Evolutionary conservation across 2,888 invertebrate genomes (phyloP).

Genomic region (Hydroisotoma schaefferi): DNA sequence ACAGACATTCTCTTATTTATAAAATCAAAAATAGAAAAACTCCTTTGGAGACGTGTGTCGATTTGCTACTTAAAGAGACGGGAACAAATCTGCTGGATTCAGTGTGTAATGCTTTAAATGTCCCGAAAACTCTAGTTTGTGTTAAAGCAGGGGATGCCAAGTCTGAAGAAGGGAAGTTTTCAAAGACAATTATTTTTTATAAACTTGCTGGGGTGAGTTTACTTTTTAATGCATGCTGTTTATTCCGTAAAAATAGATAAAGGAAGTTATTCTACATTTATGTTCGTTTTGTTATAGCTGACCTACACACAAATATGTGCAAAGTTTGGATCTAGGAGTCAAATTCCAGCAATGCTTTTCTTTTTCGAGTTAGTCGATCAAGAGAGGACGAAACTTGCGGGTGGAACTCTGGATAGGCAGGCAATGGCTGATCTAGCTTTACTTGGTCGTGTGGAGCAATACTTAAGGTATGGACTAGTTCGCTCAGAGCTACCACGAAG

Average conservation of each 20-base stretch:
- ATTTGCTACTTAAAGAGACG: conserved; percentile 40
- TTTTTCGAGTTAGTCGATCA: conserved; percentile 47
- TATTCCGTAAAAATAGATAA: too few relatives aligned
- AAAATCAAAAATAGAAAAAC: too few relatives aligned
- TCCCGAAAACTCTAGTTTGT: conserved; percentile 42
- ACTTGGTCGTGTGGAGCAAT: conserved; percentile 44
- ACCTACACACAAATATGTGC: conserved; percentile 46
- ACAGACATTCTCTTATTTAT: too few relatives aligned
- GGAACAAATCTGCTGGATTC: conserved; percentile 39
- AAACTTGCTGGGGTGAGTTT: conserved; percentile 45
- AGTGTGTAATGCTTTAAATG: conserved; percentile 44
- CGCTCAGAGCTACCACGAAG: conserved; percentile 30
- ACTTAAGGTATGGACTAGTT: conserved; percentile 37
- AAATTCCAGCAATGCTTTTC: conserved; percentile 47
- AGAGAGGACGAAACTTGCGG: conserved; percentile 44
- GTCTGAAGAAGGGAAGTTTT: conserved; percentile 47
- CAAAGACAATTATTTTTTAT: conserved; percentile 47
- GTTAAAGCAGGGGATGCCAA: conserved; percentile 44
- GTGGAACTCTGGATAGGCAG: conserved; percentile 38
- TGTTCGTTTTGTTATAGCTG: conserved; percentile 23
- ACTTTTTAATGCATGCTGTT: too few relatives aligned
- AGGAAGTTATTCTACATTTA: too few relatives aligned
- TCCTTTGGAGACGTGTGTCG: conserved; percentile 43
- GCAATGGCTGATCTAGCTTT: conserved; percentile 44
- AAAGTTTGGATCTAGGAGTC: conserved; percentile 46